Conservation (phyloP, 1,140 invertebrate genomes). For the Octopus sinensis region DNA sequence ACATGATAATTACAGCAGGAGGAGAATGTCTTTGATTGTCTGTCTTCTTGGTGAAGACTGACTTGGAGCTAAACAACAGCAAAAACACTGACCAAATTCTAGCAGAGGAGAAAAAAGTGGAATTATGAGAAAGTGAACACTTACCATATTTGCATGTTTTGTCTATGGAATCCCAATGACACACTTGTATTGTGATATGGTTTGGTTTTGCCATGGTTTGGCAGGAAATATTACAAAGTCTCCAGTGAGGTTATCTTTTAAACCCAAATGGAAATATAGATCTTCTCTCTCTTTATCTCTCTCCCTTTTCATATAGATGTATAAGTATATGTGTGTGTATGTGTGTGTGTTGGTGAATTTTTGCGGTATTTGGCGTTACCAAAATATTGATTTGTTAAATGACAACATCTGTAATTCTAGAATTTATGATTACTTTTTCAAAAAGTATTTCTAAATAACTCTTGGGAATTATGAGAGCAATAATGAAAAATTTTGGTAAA, state of each 20-base stretch:
- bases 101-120: not conserved
- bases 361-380: not conserved
- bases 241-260: not conserved
- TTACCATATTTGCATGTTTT: not conserved
- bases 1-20: not conserved
- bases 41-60: no score
- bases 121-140: not conserved
- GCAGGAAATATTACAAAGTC: not conserved
- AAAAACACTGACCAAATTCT: not conserved
- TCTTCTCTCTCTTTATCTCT: not conserved
- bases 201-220: not conserved
- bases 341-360: not conserved
- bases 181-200: not conserved
- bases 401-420: no score
- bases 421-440: no score
- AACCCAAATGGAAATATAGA: not conserved
- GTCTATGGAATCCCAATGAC: not conserved
- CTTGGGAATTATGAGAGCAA: no score
- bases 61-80: not conserved
- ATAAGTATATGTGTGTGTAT: not conserved
- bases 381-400: no score
- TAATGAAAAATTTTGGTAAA: no score
- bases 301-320: not conserved
- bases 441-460: no score
- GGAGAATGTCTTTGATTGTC: no score